phyloP scores from a whole-genome alignment of 1,140 invertebrate genomes.

The Bombus consobrinus region DNA sequence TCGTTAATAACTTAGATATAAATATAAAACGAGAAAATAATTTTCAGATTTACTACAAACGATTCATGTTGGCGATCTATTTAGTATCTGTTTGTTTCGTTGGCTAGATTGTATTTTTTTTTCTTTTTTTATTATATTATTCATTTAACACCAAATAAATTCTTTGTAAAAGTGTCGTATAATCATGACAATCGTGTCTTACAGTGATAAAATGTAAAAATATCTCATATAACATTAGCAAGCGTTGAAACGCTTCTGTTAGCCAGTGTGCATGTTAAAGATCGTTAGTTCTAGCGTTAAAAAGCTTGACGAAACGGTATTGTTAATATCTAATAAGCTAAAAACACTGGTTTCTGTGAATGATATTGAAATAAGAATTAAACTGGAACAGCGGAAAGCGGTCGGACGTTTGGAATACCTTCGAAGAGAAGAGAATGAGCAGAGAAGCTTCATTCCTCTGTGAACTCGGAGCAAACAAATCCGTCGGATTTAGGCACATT shows the following conservation, averaged over 20 bases:
- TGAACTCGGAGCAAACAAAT: constrained; percentile 11
- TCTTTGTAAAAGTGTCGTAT: not conserved
- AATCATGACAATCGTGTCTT: not conserved
- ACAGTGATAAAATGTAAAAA: no score
- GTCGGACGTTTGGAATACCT: not conserved
- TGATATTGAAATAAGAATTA: not conserved
- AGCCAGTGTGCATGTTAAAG: not conserved
- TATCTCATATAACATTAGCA: no score
- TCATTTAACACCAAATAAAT: not conserved
- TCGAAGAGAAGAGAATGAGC: not conserved
- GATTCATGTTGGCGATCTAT: no score
- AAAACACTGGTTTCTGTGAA: not conserved
- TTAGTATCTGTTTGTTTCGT: not conserved
- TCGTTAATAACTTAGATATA: no score
- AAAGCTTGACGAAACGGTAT: no score
- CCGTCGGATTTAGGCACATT: constrained; percentile 17
- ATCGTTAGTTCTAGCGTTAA: not conserved
- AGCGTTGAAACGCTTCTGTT: no score
- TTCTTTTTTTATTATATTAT: not conserved
- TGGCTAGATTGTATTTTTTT: no score
- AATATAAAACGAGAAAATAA: not conserved
- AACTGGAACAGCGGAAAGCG: not conserved
- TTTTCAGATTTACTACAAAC: not conserved
- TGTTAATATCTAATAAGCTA: not conserved
- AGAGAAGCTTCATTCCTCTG: not conserved